A percentile compares a stretch with the other conserved stretches of the same genome.
phyloP scores from a whole-genome alignment of 2,797 vertebrate genomes.

The Lepus oiostolus region DNA sequence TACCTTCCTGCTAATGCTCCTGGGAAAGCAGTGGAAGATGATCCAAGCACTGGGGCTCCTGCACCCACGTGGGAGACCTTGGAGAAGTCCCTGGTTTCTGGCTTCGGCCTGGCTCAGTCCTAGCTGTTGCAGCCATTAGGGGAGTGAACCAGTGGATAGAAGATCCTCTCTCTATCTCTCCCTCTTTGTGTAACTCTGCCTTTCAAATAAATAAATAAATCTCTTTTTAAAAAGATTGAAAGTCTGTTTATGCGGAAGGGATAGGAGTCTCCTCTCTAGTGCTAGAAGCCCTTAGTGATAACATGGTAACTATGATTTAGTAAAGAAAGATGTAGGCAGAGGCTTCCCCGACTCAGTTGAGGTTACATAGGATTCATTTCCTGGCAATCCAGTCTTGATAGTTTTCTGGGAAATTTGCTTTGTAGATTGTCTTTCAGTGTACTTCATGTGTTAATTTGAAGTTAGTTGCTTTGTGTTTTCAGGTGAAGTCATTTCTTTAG shows the following conservation, averaged over 20 bases:
- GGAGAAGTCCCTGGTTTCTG: too few species aligned
- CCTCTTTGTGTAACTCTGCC: too few species aligned
- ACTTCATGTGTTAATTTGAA: constrained; percentile 58
- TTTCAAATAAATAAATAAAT: too few species aligned
- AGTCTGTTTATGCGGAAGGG: constrained; percentile 15
- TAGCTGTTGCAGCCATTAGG: too few species aligned
- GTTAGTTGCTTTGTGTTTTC: constrained; percentile 66
- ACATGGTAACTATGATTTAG: constrained; percentile 51
- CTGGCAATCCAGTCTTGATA: constrained; percentile 30
- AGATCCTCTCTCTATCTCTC: too few species aligned
- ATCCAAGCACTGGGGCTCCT: too few species aligned
- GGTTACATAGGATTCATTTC: constrained; percentile 43
- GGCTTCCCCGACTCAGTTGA: not conserved
- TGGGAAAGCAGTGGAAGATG: too few species aligned
- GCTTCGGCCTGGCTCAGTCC: too few species aligned
- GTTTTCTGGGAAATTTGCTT: constrained; percentile 66
- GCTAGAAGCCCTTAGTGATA: constrained; percentile 34
- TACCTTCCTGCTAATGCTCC: too few species aligned
- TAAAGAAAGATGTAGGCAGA: constrained; percentile 39
- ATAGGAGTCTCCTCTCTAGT: constrained; percentile 52
- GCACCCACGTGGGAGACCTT: too few species aligned
- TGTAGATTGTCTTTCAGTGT: constrained; percentile 28
- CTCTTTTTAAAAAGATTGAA: not conserved
- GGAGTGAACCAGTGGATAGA: too few species aligned
- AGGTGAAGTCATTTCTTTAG: constrained; percentile 60